Evolutionary conservation across 2,113 vertebrate species (phyloP), one percentile per base, ranked within the genome.

Genomic region (Pterocles gutturalis): DNA sequence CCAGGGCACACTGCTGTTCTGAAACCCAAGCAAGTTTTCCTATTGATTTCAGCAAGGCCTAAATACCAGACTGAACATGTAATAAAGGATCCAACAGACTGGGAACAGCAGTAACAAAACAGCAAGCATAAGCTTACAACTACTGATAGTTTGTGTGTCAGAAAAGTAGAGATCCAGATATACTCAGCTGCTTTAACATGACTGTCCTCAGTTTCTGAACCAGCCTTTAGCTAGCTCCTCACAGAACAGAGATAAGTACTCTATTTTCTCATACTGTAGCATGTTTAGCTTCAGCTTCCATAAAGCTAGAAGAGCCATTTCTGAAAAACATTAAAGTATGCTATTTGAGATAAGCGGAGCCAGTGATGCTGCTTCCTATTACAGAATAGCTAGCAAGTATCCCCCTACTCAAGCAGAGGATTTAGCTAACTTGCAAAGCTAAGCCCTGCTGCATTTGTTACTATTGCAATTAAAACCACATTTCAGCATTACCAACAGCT

Each of bases 21-120:
- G 93, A 96, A 94, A 96, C 87, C 48, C 80, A 84, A 94, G 80
- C 87, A 87, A 84, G 60, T 94, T 95, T 88, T 96, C 77, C 91
- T 87, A 84, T 12, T 87, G 91, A 91, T 78, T 78, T 48, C 93
- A 95, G 65, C 60, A 96, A 91, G 69, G 79, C 86, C 5, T 55
- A 95, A 95, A 97, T 93, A 81, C 76, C 86, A 93, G 83, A 89
- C 58, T 62, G 72, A 83, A 54, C 72, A 78, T 86, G 69, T 81
- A 92, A 96, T 78, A 96, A 92, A 77, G 80, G 60, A 92, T 36
- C 34, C 67, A 90, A 62, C 78, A 78, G 88, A 64, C 79, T 83
- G 75, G 45, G 38, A 86, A 80, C 31, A 70, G 87, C 3, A 19
- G 87, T 25, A 91, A 73, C 80, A 89, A 87, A 96, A 33, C 69